Percentiles rank a stretch among this genome's conserved stretches.
Conservation (phyloP, 2,888 invertebrate species). For the Tachystola acroxantha region DNA sequence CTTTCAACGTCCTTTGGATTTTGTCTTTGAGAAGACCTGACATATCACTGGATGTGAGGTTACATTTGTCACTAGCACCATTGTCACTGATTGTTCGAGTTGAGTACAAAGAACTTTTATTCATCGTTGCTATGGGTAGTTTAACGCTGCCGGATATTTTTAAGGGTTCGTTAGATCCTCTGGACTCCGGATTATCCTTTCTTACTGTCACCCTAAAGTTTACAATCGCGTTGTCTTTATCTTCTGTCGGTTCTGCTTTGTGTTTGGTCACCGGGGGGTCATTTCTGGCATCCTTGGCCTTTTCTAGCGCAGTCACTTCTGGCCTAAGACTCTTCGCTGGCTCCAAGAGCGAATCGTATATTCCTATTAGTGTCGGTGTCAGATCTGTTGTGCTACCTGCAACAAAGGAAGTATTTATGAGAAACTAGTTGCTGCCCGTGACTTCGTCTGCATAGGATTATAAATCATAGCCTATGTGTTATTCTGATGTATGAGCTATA, state of each 20-base stretch:
- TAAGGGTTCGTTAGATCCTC: constrained; percentile 38
- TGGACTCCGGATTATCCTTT: constrained; percentile 14
- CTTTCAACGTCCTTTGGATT: constrained; percentile 56
- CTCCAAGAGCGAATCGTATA: constrained; percentile 88
- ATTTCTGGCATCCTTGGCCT: constrained; percentile 71
- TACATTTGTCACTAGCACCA: constrained; percentile 48
- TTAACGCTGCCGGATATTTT: constrained; percentile 61
- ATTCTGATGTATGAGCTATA: too few relatives aligned
- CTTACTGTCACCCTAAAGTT: too few relatives aligned
- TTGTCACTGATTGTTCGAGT: constrained; percentile 66
- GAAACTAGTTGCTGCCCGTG: too few relatives aligned
- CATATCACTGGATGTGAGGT: constrained; percentile 47
- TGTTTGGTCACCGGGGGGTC: constrained; percentile 53
- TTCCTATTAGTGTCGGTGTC: constrained; percentile 90
- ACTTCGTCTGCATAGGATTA: too few relatives aligned
- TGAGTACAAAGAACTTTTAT: constrained; percentile 62
- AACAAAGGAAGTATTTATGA: constrained; percentile 39
- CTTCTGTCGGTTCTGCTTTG: constrained; percentile 29
- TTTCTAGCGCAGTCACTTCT: constrained; percentile 48
- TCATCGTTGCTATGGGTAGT: constrained; percentile 57
- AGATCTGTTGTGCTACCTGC: constrained; percentile 92
- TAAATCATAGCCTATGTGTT: too few relatives aligned
- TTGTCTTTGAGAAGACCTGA: constrained; percentile 38
- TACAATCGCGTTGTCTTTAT: constrained; percentile 29
- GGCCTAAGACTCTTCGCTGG: constrained; percentile 55